Conservation (phyloP, 2,888 invertebrate species). For the Hermaeophaga mercurialis region DNA sequence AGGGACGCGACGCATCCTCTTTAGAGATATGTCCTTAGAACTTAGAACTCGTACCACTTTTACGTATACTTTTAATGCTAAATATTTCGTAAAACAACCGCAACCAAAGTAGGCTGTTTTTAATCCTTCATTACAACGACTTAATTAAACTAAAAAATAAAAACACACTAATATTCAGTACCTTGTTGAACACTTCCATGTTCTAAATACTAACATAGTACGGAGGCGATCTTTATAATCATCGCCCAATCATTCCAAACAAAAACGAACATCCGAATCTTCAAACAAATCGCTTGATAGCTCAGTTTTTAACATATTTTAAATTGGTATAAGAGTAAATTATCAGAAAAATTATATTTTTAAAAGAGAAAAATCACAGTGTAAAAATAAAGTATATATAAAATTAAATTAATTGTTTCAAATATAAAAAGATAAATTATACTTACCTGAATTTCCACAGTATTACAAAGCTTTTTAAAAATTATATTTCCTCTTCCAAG, state of each 20-base stretch:
- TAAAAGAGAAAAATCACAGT: too few species aligned
- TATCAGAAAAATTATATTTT: too few species aligned
- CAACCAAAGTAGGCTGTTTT: conserved; percentile 21
- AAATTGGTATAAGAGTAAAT: too few species aligned
- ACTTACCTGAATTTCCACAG: too few species aligned
- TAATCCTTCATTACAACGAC: conserved; percentile 17
- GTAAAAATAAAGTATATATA: too few species aligned
- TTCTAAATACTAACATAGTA: conserved; percentile 19
- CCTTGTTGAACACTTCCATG: conserved; percentile 28
- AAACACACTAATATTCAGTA: conserved; percentile 30
- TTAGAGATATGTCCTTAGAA: conserved; percentile 24
- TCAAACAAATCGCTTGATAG: too few species aligned
- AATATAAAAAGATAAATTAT: too few species aligned
- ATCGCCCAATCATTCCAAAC: background rate
- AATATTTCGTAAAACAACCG: conserved; percentile 19
- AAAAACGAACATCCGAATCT: too few species aligned
- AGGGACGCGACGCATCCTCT: conserved; percentile 10
- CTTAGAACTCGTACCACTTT: conserved; percentile 20
- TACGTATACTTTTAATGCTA: conserved; percentile 24
- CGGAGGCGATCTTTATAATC: background rate
- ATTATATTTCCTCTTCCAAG: too few species aligned
- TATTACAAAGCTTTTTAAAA: too few species aligned
- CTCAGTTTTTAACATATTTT: too few species aligned
- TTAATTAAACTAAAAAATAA: conserved; percentile 18
- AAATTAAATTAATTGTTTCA: too few species aligned